Conservation (phyloP, 2,113 vertebrate species). For the Maccullochella peelii region DNA sequence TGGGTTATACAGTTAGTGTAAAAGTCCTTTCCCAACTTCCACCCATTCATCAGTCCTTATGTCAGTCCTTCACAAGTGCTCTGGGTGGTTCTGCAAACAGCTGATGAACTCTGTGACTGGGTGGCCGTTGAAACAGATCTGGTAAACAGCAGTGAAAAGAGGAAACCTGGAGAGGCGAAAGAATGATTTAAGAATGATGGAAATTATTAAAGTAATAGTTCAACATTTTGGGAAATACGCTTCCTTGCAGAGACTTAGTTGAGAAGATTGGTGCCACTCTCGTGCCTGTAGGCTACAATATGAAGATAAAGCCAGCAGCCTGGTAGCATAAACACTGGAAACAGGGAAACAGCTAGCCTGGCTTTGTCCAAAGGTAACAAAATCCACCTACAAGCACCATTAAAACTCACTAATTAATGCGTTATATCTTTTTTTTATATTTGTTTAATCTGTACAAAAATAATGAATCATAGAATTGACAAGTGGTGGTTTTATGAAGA, state of each 20-base stretch:
- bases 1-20: slow-evolving; percentile 9
- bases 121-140: slow-evolving; percentile 91
- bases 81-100: slow-evolving; percentile 96
- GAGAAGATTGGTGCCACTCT: background rate
- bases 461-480: background rate
- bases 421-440: too few species aligned
- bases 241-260: background rate
- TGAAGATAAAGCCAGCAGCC: background rate
- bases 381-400: background rate
- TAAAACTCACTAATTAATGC: background rate
- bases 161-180: slow-evolving; percentile 88
- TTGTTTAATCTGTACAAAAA: background rate
- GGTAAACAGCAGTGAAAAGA: slow-evolving; percentile 93
- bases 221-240: background rate
- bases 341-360: background rate
- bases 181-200: background rate
- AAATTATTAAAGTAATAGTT: background rate
- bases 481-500: background rate
- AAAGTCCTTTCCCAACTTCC: slow-evolving; percentile 42
- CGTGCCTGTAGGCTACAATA: background rate
- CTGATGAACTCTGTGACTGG: slow-evolving; percentile 90
- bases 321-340: background rate
- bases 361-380: background rate
- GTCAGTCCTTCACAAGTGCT: slow-evolving; percentile 85
- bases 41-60: background rate